Evolutionary conservation across 2,113 vertebrate genomes (phyloP).

Genomic region (Octodon degus): DNA sequence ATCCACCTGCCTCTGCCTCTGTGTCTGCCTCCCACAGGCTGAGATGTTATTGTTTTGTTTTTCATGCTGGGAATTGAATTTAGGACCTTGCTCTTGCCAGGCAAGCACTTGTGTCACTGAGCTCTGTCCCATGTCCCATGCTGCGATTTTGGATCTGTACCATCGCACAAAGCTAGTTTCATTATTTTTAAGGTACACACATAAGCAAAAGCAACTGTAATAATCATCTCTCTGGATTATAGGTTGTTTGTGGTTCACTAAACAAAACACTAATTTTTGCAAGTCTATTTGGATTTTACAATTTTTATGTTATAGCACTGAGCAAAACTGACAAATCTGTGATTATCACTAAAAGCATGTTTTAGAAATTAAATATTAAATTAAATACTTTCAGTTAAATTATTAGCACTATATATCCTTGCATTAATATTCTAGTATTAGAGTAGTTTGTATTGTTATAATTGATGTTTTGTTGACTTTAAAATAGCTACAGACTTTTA

Average conservation of each 20-base stretch:
- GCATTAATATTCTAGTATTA: constrained; percentile 1
- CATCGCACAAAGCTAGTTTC: not conserved
- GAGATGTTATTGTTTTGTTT: not conserved
- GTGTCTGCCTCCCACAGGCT: not conserved
- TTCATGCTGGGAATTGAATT: too few relatives aligned
- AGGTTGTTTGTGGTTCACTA: constrained; percentile 28
- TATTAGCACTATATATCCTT: constrained; percentile 53
- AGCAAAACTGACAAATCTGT: constrained; percentile 21
- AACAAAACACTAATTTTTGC: constrained; percentile 36
- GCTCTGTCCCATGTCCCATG: too few relatives aligned
- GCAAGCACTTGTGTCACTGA: too few relatives aligned
- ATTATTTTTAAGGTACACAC: not conserved
- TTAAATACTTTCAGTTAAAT: constrained; percentile 18
- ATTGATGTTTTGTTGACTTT: not conserved
- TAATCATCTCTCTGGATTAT: constrained; percentile 42
- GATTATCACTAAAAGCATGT: constrained; percentile 38
- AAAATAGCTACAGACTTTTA: not conserved
- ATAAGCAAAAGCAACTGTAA: not conserved
- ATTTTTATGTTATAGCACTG: not conserved
- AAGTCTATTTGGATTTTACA: constrained; percentile 34
- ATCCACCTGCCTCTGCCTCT: not conserved
- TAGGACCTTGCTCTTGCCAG: too few relatives aligned
- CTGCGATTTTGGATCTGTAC: not conserved
- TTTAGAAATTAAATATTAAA: constrained; percentile 54
- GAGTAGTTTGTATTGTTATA: not conserved